Percentiles rank a stretch among this genome's conserved stretches.
Conservation (phyloP, 2,113 vertebrate genomes). For the Neogale vison region DNA sequence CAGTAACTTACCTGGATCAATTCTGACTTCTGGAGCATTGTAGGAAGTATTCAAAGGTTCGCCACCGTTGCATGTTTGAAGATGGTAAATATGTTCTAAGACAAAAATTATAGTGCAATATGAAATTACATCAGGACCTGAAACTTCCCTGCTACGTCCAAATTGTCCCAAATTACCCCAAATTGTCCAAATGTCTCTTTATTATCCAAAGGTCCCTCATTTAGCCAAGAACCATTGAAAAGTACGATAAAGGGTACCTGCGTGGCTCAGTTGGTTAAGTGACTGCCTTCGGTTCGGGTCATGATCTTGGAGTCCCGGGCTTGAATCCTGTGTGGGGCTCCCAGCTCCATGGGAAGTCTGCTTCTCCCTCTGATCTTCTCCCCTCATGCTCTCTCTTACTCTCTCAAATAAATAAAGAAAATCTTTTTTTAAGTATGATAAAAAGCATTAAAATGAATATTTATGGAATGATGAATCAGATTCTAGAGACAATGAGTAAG, state of each 20-base stretch:
- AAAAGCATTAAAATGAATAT: constrained; percentile 97
- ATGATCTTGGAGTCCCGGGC: no score
- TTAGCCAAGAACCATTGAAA: constrained; percentile 93
- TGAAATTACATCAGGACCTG: constrained; percentile 95
- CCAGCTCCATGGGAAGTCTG: no score
- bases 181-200: constrained; percentile 91
- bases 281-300: no score
- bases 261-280: no score
- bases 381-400: no score
- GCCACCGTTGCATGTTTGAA: constrained; percentile 90
- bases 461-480: constrained; percentile 96
- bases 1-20: constrained; percentile 94
- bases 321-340: no score
- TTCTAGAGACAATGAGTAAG: constrained; percentile 91
- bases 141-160: constrained; percentile 93
- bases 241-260: constrained; percentile 87
- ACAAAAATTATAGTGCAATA: constrained; percentile 98
- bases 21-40: constrained; percentile 96
- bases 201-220: constrained; percentile 89
- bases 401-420: no score
- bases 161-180: no score
- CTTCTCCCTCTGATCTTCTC: no score
- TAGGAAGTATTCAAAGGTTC: constrained; percentile 90
- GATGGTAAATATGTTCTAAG: constrained; percentile 97
- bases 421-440: constrained; percentile 86